Base-by-base conservation (phyloP, 2,888 invertebrate genomes). In the Drosophila borealis region DNA sequence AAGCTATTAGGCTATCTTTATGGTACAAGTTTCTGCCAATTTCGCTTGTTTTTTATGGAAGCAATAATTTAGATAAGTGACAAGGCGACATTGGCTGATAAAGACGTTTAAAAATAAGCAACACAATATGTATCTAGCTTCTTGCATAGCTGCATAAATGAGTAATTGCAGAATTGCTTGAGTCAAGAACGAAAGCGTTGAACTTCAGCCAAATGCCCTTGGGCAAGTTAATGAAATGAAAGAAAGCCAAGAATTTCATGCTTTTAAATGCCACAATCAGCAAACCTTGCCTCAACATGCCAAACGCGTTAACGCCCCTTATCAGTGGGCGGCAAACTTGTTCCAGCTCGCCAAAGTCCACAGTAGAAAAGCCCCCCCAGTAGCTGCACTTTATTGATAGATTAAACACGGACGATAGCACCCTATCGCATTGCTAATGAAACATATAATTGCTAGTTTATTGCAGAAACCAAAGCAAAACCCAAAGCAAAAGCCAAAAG, bases 121-220 rank as follows among this genome's bases (percentile, higher is more conserved):
- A 64, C 45, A 51, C 17, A 37, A 50, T 36, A 37, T 65, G 8
- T 48, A 33, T 74, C 50, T 57, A 34, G 17, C 10, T 21, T 44
- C 56, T 42, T 56, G 57, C 61, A 62, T 42, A 34, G 36, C 36
- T 75, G 67, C 55, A 79, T 25, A 57, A 39, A 39, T 36, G 51
- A 41, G 11, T 51, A 65, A 65, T 45, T 81, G 79, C 77, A 64
- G 53, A 75, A n/a, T 54, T 65, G 42, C 48, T 41, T 6, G 46
- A 54, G 34, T 55, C 68, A 81, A 69, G 76, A 63, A 61, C 54
- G 39, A 65, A 51, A 60, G 39, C 70, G 51, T 54, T 79, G 74
- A 81, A 76, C 84, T 81, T 81, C 76, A 76, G 41, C 45, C 42
- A 25, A 42, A 48, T 70, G 81, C 46, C 85, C 81, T 70, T 84